Evolutionary conservation across 2,113 vertebrate genomes (phyloP), one percentile per base, ranked within the genome.

Genomic region (Stigmatopora argus): DNA sequence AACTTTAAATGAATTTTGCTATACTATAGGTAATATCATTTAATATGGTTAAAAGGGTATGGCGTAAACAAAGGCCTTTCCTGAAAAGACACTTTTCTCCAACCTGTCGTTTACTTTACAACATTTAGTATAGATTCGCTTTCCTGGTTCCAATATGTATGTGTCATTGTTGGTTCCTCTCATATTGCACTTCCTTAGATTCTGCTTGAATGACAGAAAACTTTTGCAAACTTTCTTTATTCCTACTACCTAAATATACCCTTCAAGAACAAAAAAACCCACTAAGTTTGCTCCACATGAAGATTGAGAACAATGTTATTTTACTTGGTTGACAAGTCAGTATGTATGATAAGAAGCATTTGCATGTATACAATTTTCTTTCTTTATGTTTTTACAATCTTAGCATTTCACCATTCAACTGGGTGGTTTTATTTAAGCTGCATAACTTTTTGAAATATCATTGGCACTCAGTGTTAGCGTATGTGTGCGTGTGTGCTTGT

Each of bases 351-450:
- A 84, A 68, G 48, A 78, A 81, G 84, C 77, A 86, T 73, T 85
- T 85, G 86, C 86, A 89, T 90, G 89, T 79, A 81, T 79, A 78
- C 79, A 74, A 73, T 83, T 73, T 78, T 64, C 75, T 84, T 86
- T 77, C 71, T 78, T 75, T 66, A 34, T 81, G 72, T 77, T 83
- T 84, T 79, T 69, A 59, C 61, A 66, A 77, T 76, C 70, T 84
- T 75, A 74, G 78, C 72, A 68, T 82, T 84, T 66, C 68, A 59
- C 78, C 76, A 77, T 76, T 61, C 56, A 66, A 62, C 67, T 46
- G 72, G 78, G 71, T 66, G 35, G 78, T 83, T 85, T 79, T 79
- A 55, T 53, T 3, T 14, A 83, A 82, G 60, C 45, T 76, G 7
- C 38, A 41, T 77, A 74, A 76, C 73, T 47, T 64, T 52, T 64